phyloP scores from a whole-genome alignment of 2,888 invertebrate species.

The Achlya flavicornis region DNA sequence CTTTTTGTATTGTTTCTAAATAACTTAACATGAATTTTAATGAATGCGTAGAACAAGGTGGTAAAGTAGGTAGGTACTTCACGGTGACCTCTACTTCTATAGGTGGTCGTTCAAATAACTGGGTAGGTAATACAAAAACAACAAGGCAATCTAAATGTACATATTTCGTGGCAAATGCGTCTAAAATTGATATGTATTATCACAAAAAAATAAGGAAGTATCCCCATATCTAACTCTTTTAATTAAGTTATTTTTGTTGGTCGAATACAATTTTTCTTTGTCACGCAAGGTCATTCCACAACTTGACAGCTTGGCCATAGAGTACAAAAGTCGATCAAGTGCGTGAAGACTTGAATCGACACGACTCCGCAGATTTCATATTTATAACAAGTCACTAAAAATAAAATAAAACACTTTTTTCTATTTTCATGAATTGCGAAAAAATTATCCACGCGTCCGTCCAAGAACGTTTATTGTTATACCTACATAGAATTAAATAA shows the following conservation, averaged over 20 bases:
- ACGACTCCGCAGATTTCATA: not conserved
- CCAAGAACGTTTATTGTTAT: too few species aligned
- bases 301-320: not conserved
- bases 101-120: too few species aligned
- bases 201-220: conserved; percentile 31
- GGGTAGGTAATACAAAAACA: conserved; percentile 13
- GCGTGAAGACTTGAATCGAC: not conserved
- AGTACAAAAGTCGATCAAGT: not conserved
- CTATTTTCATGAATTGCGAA: too few species aligned
- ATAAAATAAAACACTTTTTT: too few species aligned
- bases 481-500: too few species aligned
- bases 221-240: conserved; percentile 50
- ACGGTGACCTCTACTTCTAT: too few species aligned
- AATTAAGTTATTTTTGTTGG: conserved; percentile 51
- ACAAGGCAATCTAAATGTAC: conserved; percentile 32
- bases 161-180: conserved; percentile 29
- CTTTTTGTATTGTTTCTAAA: too few species aligned
- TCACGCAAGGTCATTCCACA: conserved; percentile 60
- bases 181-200: conserved; percentile 18
- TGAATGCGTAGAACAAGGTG: too few species aligned
- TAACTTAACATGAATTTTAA: too few species aligned
- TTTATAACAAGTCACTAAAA: too few species aligned
- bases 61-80: too few species aligned
- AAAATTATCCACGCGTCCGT: too few species aligned
- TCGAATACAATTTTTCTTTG: conserved; percentile 50